A percentile compares a stretch with the other conserved stretches of the same genome.
Evolutionary conservation across 2,797 vertebrate species (phyloP).

Genomic region (Botia kubotai): DNA sequence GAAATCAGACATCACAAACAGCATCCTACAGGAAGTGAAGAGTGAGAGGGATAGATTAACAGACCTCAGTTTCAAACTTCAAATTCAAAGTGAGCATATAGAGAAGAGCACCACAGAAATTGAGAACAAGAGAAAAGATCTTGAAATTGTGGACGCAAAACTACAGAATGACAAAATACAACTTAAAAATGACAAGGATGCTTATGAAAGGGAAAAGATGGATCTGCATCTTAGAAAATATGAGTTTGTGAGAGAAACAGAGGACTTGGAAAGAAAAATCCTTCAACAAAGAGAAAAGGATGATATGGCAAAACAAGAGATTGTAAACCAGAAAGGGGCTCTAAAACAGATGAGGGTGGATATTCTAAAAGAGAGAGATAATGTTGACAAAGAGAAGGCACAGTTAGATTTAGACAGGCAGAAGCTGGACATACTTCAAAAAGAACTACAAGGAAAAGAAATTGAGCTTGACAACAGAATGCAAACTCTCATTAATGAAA

Average conservation of each 20-base stretch:
- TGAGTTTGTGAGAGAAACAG: neutral
- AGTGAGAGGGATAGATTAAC: neutral
- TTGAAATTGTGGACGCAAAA: neutral
- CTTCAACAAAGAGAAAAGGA: slow-evolving; percentile 6
- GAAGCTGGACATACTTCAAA: slow-evolving; percentile 6
- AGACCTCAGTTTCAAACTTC: slow-evolving; percentile 15
- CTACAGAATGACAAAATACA: slow-evolving; percentile 5
- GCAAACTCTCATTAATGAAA: slow-evolving; percentile 1
- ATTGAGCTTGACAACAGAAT: slow-evolving; percentile 16
- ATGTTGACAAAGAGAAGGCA: slow-evolving; percentile 30
- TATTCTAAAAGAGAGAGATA: neutral
- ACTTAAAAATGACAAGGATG: slow-evolving; percentile 24
- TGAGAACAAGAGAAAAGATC: slow-evolving; percentile 3
- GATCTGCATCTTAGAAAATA: neutral
- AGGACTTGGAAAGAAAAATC: slow-evolving; percentile 18
- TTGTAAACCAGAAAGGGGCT: slow-evolving; percentile 22
- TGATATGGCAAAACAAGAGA: slow-evolving; percentile 15
- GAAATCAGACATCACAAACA: neutral
- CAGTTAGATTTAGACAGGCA: slow-evolving; percentile 15
- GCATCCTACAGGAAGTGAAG: slow-evolving; percentile 9
- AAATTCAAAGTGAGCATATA: slow-evolving; percentile 15
- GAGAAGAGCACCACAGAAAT: neutral
- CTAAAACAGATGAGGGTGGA: slow-evolving; percentile 24
- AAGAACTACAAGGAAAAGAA: slow-evolving; percentile 10
- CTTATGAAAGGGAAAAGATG: slow-evolving; percentile 26